These are phyloP conservation scores for Ia io DNA, from an alignment of 2,113 vertebrate genomes.

Conservation along the genomic window DNA sequence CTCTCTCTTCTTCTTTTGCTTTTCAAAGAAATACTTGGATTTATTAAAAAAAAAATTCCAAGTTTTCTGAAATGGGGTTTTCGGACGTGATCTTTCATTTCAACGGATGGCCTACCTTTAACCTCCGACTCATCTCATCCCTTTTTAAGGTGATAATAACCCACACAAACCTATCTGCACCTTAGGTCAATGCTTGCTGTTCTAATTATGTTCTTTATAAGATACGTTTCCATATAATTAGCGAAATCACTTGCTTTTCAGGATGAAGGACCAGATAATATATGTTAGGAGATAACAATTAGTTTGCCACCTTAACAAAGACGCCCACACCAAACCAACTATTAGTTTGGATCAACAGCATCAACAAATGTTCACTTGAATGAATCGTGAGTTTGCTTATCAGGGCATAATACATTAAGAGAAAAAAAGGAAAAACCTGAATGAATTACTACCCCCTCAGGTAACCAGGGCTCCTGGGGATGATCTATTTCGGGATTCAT, in stretches of 20 bases:
- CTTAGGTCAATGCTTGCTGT: constrained; percentile 67
- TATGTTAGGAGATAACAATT: constrained; percentile 51
- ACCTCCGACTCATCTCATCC: constrained; percentile 72
- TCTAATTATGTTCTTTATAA: constrained; percentile 77
- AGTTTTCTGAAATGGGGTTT: constrained; percentile 41
- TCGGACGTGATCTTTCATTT: constrained; percentile 58
- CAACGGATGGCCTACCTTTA: constrained; percentile 55
- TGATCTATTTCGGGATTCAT: constrained; percentile 83
- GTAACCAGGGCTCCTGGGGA: constrained; percentile 36
- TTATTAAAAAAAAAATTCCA: constrained; percentile 55
- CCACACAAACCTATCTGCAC: constrained; percentile 77
- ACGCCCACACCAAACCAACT: constrained; percentile 45
- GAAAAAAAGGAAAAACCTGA: constrained; percentile 29
- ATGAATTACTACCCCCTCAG: constrained; percentile 39
- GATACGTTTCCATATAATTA: constrained; percentile 77
- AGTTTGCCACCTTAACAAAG: constrained; percentile 55
- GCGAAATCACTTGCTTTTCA: constrained; percentile 64
- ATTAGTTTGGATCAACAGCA: constrained; percentile 63
- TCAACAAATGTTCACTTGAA: constrained; percentile 67
- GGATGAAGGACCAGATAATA: constrained; percentile 65
- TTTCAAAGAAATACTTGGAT: constrained; percentile 28
- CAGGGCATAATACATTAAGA: constrained; percentile 10
- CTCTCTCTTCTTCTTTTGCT: not conserved
- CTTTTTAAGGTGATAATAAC: constrained; percentile 75
- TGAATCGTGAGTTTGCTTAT: constrained; percentile 44